Percentiles rank a stretch among this genome's conserved stretches.
phyloP scores from a whole-genome alignment of 2,888 invertebrate genomes.

The Diarsia brunnea region DNA sequence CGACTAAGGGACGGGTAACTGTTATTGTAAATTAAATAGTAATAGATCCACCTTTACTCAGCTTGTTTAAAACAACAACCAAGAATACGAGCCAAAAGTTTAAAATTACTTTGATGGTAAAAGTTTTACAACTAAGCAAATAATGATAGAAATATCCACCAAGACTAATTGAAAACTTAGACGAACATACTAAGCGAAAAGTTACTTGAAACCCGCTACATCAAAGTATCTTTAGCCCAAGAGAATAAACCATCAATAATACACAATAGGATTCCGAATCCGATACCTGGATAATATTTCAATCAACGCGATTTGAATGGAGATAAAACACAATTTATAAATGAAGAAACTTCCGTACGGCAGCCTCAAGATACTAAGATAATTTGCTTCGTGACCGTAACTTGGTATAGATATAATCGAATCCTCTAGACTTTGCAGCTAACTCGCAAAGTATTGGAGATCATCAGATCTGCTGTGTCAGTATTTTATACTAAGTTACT shows the following conservation, averaged over 20 bases:
- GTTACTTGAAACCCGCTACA: not conserved
- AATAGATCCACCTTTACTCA: slow-evolving; percentile 2
- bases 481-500: not conserved
- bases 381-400: slow-evolving; percentile 56
- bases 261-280: slow-evolving; percentile 38
- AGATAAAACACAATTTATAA: slow-evolving; percentile 55
- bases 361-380: slow-evolving; percentile 50
- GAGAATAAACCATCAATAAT: slow-evolving; percentile 16
- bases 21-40: slow-evolving; percentile 32
- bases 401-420: slow-evolving; percentile 57
- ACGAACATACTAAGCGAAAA: not conserved
- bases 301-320: slow-evolving; percentile 46
- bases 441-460: slow-evolving; percentile 36
- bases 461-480: slow-evolving; percentile 4
- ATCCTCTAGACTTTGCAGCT: slow-evolving; percentile 21
- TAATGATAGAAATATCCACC: not conserved
- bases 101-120: not conserved
- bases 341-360: slow-evolving; percentile 56
- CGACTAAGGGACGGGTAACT: slow-evolving; percentile 36
- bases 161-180: not conserved
- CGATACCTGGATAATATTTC: slow-evolving; percentile 51
- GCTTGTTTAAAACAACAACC: not conserved
- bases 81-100: not conserved
- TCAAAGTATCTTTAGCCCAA: slow-evolving; percentile 11
- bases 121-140: not conserved